Evolutionary conservation across 1,140 invertebrate species (phyloP), one percentile per base, ranked within the genome.

Genomic region (Archegozetes longisetosus): DNA sequence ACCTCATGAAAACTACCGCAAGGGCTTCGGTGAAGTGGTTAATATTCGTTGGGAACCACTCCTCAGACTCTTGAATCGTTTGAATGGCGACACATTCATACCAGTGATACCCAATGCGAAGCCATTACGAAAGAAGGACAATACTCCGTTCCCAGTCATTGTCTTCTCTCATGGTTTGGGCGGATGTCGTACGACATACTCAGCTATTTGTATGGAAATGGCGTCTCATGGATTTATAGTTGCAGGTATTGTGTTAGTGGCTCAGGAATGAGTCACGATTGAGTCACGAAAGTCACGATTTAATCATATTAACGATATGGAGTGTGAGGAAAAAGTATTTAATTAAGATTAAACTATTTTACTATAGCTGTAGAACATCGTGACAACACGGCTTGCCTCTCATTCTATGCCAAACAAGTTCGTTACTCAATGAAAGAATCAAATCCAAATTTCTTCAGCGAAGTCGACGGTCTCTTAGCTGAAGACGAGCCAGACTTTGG

Each of bases 131-230:
- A 20, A 55, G 49, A 59, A 17, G 66, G 61, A 55, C 66, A 73
- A 69, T 72, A 68, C 60, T 75, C 79, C 48, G n/a, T 58, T 22
- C 62, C 82, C 81, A 32, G 75, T 82, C 9, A 64, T 84, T 26
- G 69, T 84, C 17, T 79, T 84, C 64, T 82, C 81, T 0, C 82
- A 84, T 70, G 82, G 82, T 13, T 71, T 83, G 40, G 79, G 78
- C 22, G 80, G 77, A 0, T 77, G 76, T 64, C 69, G 82, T 60
- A 80, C 78, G 26, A 72, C 79, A 25, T 81, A 82, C 65, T 78
- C 77, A 23, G 73, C 77, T 2, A 74, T 79, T 53, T 80, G 77
- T 65, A 69, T 71, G 40, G 79, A 83, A 58, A 66, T 84, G 47
- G 81, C 82, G 9, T 82, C 80, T 4, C 72, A 78, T 65, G 82